A percentile compares a stretch with the other conserved stretches of the same genome.
Conservation (phyloP, 92 coral and sea anemone species). For the Umimayanthus chanpuru region DNA sequence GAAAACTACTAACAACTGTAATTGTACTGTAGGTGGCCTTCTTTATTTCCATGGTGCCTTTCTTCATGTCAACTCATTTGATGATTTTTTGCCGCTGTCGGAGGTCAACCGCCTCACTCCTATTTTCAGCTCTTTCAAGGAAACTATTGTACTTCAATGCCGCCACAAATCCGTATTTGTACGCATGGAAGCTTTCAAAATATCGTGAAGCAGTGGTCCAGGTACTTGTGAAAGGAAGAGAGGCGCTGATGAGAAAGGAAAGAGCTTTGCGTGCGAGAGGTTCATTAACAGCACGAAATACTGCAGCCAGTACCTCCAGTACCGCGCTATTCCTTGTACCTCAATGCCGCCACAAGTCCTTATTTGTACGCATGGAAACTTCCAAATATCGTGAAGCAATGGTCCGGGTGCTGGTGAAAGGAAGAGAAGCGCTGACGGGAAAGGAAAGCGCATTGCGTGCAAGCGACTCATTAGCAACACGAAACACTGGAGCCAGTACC, state of each 20-base stretch:
- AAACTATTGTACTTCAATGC: neutral
- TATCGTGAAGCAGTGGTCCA: neutral
- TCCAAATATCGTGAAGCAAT: neutral
- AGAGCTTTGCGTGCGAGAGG: neutral
- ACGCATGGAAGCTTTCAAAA: neutral
- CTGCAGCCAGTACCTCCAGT: neutral
- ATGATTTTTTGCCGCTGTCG: neutral
- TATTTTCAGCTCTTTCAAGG: neutral
- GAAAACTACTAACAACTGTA: neutral
- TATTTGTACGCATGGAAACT: conserved; percentile 8
- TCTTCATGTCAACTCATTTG: neutral
- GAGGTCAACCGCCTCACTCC: neutral
- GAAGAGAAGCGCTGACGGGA: neutral
- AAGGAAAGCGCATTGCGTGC: neutral
- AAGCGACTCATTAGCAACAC: neutral
- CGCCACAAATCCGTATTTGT: neutral
- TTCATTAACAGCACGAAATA: neutral
- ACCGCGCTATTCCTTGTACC: neutral
- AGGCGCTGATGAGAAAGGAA: neutral
- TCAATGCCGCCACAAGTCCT: conserved; percentile 7
- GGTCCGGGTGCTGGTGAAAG: neutral
- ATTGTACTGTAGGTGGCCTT: neutral
- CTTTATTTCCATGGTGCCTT: neutral
- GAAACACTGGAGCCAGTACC: neutral
- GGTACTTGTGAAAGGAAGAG: neutral